A percentile compares a stretch with the other conserved stretches of the same genome.
Evolutionary conservation across 1,140 invertebrate genomes (phyloP).

Genomic region (Camponotus pennsylvanicus): DNA sequence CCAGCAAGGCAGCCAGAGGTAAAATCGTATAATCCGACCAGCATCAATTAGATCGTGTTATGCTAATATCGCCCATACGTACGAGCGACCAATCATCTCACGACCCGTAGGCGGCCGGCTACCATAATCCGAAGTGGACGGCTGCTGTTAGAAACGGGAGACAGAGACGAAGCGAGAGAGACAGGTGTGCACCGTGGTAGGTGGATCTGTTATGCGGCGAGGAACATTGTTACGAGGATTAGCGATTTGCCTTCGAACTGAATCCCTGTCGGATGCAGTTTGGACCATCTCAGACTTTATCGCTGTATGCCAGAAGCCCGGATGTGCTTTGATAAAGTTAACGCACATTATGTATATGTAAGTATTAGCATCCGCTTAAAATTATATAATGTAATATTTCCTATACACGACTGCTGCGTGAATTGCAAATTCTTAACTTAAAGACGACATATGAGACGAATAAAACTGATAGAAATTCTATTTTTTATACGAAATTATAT

Average conservation of each 20-base stretch:
- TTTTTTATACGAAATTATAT: background rate
- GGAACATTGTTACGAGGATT: slow-evolving; percentile 52
- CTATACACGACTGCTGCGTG: background rate
- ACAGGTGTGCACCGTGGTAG: slow-evolving; percentile 62
- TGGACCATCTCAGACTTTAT: slow-evolving; percentile 34
- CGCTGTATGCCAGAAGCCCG: background rate
- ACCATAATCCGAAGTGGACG: slow-evolving; percentile 60
- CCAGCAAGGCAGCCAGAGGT: background rate
- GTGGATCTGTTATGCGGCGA: slow-evolving; percentile 55
- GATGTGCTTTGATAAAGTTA: slow-evolving; percentile 14
- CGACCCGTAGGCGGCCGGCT: slow-evolving; percentile 69
- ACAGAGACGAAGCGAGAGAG: slow-evolving; percentile 41
- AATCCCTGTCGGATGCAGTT: slow-evolving; percentile 44
- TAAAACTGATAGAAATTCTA: background rate
- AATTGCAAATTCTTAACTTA: background rate
- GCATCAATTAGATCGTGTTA: slow-evolving; percentile 81
- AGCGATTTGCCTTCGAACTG: slow-evolving; percentile 28
- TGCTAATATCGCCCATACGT: slow-evolving; percentile 73
- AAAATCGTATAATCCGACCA: slow-evolving; percentile 57
- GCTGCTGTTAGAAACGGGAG: slow-evolving; percentile 30
- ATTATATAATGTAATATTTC: background rate
- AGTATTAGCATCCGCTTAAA: slow-evolving; percentile 22
- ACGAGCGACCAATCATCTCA: slow-evolving; percentile 73
- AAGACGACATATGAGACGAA: background rate
- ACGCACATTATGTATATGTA: background rate